These are phyloP conservation scores for Melitaea cinxia DNA, from an alignment of 1,140 invertebrate species.

Conservation along the genomic window DNA sequence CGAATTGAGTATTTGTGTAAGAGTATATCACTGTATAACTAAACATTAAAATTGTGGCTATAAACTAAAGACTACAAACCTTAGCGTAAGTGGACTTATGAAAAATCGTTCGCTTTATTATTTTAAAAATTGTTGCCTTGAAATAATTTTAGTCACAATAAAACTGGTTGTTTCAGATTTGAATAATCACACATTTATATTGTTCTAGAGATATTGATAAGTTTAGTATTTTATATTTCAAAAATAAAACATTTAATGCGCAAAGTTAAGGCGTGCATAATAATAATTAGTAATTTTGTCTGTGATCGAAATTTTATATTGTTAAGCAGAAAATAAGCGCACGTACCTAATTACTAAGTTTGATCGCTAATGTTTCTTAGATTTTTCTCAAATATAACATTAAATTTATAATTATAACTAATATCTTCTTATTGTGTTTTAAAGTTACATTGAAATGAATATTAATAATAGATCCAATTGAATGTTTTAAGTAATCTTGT, in stretches of 20 bases:
- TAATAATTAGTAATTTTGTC: slow-evolving; percentile 77
- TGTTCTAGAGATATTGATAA: slow-evolving; percentile 67
- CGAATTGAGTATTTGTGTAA: neutral
- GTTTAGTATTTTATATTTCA: slow-evolving; percentile 78
- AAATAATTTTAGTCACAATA: slow-evolving; percentile 64
- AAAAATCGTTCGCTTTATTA: slow-evolving; percentile 62
- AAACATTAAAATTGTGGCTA: slow-evolving; percentile 23
- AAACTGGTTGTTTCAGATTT: slow-evolving; percentile 72
- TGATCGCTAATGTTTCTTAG: slow-evolving; percentile 16
- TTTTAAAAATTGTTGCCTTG: slow-evolving; percentile 70
- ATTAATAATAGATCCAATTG: neutral
- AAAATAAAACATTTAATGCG: slow-evolving; percentile 67
- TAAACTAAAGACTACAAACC: slow-evolving; percentile 37
- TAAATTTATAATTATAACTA: slow-evolving; percentile 17
- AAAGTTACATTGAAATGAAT: neutral
- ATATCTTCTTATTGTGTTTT: slow-evolving; percentile 5
- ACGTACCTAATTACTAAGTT: slow-evolving; percentile 47
- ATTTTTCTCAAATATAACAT: slow-evolving; percentile 13
- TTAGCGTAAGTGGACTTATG: slow-evolving; percentile 52
- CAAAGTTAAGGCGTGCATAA: slow-evolving; percentile 65
- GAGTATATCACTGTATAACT: slow-evolving; percentile 22
- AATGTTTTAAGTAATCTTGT: slow-evolving; percentile 8
- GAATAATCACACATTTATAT: slow-evolving; percentile 67
- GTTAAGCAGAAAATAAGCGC: slow-evolving; percentile 74
- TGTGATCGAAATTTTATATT: slow-evolving; percentile 81